Evolutionary conservation across 23 tunicate species (phyloP), one percentile per base, ranked within the genome.

Genomic region (Phallusia fumigata): DNA sequence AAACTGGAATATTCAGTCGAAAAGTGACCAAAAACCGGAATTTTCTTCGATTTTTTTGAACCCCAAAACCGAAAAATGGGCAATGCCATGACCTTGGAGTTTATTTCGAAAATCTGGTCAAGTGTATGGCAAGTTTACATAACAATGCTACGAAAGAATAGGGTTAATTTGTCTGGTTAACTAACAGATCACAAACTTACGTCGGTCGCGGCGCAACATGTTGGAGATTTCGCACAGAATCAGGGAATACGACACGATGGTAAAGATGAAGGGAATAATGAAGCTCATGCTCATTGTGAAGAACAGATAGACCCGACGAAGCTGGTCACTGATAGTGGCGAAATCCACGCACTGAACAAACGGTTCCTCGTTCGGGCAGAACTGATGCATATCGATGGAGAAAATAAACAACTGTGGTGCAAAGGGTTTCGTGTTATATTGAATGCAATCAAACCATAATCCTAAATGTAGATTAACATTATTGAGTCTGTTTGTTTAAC

Each of bases 241-340:
- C 0, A 83, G 65, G 13, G 80, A 78, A 50, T 88, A 83, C 18
- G 87, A 83, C 22, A 88, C 64, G 33, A 88, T 16, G 35, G 87
- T 53, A 13, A 83, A 36, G 36, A 88, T 18, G 45, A 88, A 51
- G 3, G 93, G 93, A 50, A 88, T 86, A 34, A 88, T 78, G 77
- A 88, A 88, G 86, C 87, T 83, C 76, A 88, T 65, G 53, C 75
- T 24, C 93, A 88, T 88, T 10, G 93, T 88, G 82, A 80, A 83
- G 80, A 88, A 83, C 26, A 83, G 79, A 30, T 88, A 88, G n/a
- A 83, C 80, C 19, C 36, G 45, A 74, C 78, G 24, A 6, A 45
- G n/a, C 10, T 78, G 80, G 1, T 30, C 36, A 32, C 28, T 50
- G 11, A 72, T 26, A 15, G 22, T 1, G 3, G 0, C 8, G 31